Evolutionary conservation across 1,140 invertebrate genomes (phyloP), one percentile per base, ranked within the genome.

Genomic region (Rhagoletis pomonella): DNA sequence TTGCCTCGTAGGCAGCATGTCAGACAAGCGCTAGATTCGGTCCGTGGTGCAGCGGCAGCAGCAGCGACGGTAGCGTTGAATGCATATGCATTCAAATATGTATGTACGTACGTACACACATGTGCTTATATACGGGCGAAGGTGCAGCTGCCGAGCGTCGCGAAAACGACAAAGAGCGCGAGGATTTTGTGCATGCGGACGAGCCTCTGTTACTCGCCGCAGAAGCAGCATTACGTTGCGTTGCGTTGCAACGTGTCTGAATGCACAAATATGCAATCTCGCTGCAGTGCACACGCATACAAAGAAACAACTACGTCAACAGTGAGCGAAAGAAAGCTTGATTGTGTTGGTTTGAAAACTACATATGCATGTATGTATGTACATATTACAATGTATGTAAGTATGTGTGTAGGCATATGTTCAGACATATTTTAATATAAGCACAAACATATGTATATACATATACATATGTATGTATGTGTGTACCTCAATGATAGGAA

Each of bases 281-380:
- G 73, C 44, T 81, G 73, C 50, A 58, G 14, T 81, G n/a, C 73
- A 81, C n/a, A 12, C 73, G 9, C n/a, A 81, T 19, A 55, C 44
- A 58, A 29, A 29, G 29, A 29, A 29, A 29, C 29, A 14, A 47
- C 39, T 73, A 73, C 44, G 29, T 14, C 67, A 73, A 29, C 29
- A 29, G 29, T 0, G 29, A 29, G 29, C 29, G 29, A 29, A 29
- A 29, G 29, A 29, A 29, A 29, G 29, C 29, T 29, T 29, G 29
- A 29, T 29, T 29, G 29, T 29, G 29, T 29, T 29, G 29, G 29
- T 29, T 29, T 29, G 29, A 29, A 29, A 29, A 29, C 29, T 73
- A 73, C 12, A 14, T 12, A 44, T 44, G 39, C 44, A 4, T 44
- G 42, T 44, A 14, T 14, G 10, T 69, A 17, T 5, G 39, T 47